Conservation (phyloP, 2,113 vertebrate genomes). For the Astur gentilis region DNA sequence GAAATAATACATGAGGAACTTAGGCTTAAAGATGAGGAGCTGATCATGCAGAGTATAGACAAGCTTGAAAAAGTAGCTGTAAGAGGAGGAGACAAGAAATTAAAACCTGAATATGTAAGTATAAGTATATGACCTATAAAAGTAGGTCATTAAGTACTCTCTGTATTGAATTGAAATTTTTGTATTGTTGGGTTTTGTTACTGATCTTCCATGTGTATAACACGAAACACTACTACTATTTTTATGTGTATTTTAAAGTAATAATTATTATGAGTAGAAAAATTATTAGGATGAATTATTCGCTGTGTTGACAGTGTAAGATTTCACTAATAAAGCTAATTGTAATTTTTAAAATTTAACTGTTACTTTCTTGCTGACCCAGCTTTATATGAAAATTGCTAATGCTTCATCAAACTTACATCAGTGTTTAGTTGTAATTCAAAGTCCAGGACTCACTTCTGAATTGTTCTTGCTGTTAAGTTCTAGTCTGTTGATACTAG, state of each 20-base stretch:
- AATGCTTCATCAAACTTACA: background rate
- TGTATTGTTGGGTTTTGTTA: background rate
- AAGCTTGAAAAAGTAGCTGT: constrained; percentile 94
- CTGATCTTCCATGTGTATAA: background rate
- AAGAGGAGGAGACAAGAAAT: constrained; percentile 90
- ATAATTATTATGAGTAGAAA: constrained; percentile 75
- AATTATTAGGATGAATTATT: constrained; percentile 81
- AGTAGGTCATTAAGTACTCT: background rate
- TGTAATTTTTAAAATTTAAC: background rate
- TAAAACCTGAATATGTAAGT: constrained; percentile 98
- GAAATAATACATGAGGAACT: constrained; percentile 95
- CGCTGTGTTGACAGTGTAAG: constrained; percentile 73
- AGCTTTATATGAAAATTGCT: background rate
- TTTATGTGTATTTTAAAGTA: constrained; percentile 73
- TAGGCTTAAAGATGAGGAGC: constrained; percentile 90
- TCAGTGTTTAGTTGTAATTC: background rate
- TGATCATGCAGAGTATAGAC: constrained; percentile 88
- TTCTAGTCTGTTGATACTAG: background rate
- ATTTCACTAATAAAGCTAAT: constrained; percentile 71
- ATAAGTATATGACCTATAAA: background rate
- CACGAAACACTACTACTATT: constrained; percentile 51
- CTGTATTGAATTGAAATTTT: background rate
- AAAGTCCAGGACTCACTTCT: background rate
- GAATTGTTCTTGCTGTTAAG: background rate
- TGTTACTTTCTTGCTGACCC: background rate